Base-by-base conservation (phyloP, 2,888 invertebrate genomes). In the Mechanitis mazaeus region DNA sequence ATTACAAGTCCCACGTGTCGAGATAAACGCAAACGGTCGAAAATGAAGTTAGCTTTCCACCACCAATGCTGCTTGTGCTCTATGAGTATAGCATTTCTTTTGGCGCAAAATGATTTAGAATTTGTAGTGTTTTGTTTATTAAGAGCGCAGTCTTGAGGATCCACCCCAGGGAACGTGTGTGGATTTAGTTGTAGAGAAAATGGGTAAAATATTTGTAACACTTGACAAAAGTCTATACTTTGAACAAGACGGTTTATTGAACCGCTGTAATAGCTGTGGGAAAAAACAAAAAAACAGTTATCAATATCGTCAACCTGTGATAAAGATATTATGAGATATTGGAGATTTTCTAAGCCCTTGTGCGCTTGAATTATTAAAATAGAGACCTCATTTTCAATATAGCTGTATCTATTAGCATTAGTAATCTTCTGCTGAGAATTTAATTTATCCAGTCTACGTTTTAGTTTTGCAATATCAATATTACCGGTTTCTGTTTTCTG, bases 61-160 rank as follows among this genome's bases (percentile, higher is more conserved):
- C 83, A 83, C 83, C 83, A 83, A 68, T 83, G 82, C 55, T 80
- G 80, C 65, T 83, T 83, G 63, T 66, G 67, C 67, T 83, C 76
- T 2, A 72, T 61, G 46, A 62, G 66, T 11, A 57, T 64, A n/a
- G 76, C 78, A 61, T 77, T 72, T 5, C 81, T 74, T 12, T 53
- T 45, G 53, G 55, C 63, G 62, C 76, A 76, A 42, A 38, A 20
- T 7, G 12, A 5, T 54, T 3, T 31, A 45, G 33, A 61, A 47
- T 20, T 20, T 11, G n/a, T n/a, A 47, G 4, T 47, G n/a, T 28
- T n/a, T 47, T 28, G 47, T 28, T 47, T 3, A 11, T 47, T 20
- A 20, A n/a, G n/a, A 4, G 12, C n/a, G 54, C 75, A 75, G 55
- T 79, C 77, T 3, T 59, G 66, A 2, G 65, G 55, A 20, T 78